These are phyloP conservation scores for Gymnarchus niloticus DNA, from an alignment of 2,113 vertebrate genomes.

Conservation along the genomic window DNA sequence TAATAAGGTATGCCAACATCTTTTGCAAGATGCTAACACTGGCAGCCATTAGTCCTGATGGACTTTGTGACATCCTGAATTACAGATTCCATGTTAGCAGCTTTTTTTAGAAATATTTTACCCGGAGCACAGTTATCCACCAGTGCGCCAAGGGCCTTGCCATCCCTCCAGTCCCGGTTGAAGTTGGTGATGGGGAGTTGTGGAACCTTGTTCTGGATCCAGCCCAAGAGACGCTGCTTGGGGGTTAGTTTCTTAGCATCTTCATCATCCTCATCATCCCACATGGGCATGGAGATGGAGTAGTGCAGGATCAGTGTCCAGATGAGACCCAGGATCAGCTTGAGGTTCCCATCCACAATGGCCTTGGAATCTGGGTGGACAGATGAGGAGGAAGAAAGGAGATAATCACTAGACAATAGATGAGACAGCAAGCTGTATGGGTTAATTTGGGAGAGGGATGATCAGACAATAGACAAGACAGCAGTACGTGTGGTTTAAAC, in stretches of 20 bases:
- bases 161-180: slow-evolving; percentile 83
- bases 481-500: too few relatives aligned
- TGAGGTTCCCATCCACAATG: slow-evolving; percentile 91
- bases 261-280: slow-evolving; percentile 91
- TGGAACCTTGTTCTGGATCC: slow-evolving; percentile 94
- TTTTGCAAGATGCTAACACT: neutral
- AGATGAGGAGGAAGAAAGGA: neutral
- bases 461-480: too few relatives aligned
- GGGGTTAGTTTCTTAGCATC: slow-evolving; percentile 83
- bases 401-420: neutral
- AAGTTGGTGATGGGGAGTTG: slow-evolving; percentile 93
- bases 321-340: slow-evolving; percentile 89
- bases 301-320: slow-evolving; percentile 96
- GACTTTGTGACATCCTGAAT: slow-evolving; percentile 31
- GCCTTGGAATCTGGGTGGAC: slow-evolving; percentile 81
- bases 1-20: neutral
- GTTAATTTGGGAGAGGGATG: neutral
- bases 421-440: neutral
- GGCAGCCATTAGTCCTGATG: neutral
- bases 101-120: slow-evolving; percentile 45
- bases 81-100: slow-evolving; percentile 13
- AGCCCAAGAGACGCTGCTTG: slow-evolving; percentile 87
- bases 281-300: slow-evolving; percentile 97
- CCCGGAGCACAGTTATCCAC: slow-evolving; percentile 89
- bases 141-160: slow-evolving; percentile 85